Evolutionary conservation across 2,888 invertebrate species (phyloP).

Genomic region (Myopa testacea): DNA sequence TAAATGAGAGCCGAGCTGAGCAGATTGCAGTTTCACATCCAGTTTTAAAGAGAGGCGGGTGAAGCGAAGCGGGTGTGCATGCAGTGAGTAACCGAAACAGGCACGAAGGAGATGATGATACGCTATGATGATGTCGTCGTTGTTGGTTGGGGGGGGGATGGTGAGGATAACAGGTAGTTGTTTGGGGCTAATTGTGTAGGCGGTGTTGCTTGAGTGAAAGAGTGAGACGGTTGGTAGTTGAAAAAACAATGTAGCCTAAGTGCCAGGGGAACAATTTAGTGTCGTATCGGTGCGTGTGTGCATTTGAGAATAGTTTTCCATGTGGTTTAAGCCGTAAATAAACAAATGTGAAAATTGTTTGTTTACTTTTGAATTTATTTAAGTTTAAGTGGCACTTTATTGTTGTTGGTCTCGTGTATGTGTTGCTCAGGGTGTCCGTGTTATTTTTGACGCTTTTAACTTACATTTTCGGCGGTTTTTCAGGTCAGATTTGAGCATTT

Average conservation of each 20-base stretch:
- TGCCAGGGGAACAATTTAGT: slow-evolving; percentile 54
- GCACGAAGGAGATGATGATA: too few species aligned
- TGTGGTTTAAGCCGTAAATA: slow-evolving; percentile 19
- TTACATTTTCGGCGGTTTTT: background rate
- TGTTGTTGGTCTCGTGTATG: background rate
- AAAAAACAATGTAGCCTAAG: slow-evolving; percentile 36
- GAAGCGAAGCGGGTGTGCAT: too few species aligned
- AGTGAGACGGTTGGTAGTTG: slow-evolving; percentile 4
- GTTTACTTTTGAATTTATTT: background rate
- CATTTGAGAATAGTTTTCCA: slow-evolving; percentile 24
- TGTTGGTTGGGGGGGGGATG: too few species aligned
- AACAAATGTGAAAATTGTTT: slow-evolving; percentile 10
- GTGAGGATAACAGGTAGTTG: background rate
- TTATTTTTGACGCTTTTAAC: background rate
- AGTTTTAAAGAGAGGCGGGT: too few species aligned
- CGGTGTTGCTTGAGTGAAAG: background rate
- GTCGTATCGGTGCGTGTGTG: background rate
- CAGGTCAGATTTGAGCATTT: background rate
- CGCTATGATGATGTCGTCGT: too few species aligned
- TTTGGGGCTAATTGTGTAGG: slow-evolving; percentile 21
- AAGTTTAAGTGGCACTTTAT: background rate
- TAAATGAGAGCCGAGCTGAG: slow-evolving; percentile 4
- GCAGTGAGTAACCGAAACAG: too few species aligned
- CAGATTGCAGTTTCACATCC: too few species aligned
- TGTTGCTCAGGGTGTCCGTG: background rate